Base-by-base conservation (phyloP, 53 echinoderm and acorn worm genomes). In the Pentamera pediparva region DNA sequence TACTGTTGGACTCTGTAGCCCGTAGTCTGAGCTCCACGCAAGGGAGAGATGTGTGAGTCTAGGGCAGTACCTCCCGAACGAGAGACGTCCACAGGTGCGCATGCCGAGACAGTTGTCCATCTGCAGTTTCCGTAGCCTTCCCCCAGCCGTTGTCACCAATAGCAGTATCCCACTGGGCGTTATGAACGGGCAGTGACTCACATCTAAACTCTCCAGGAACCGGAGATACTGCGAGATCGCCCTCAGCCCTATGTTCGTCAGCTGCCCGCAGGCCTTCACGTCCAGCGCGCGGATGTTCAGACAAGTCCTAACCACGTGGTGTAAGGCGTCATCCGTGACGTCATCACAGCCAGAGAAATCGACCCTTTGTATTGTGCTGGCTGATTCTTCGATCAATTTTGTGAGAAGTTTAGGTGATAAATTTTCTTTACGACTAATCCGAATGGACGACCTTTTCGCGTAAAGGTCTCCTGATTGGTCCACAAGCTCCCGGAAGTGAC, bases 161-260 rank as follows among this genome's bases (percentile, higher is more conserved):
- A 85, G 62, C 4, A 80, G 67, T 3, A 90, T 65, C n/a, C 91
- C 91, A 22, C 79, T 47, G 35, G 80, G 58, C 3, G 91, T 90
- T 28, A 90, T 80, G 2, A 65, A 72, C 0, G 86, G 91, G 63
- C 91, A 90, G n/a, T 76, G 51, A 53, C 91, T 90, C 32, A 90
- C 62, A 61, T 90, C 83, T 7, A 90, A 26, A 39, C 77, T 41
- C 59, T 69, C 58, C 33, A 90, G 60, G 0, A 15, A 25, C 36
- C 32, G 43, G 27, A 86, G 58, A 20, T 64, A 9, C 26, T 83
- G 79, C 17, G 85, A 73, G 3, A 90, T 56, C 4, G 86, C 78
- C 32, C 83, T 73, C 10, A 90, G 59, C 9, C 83, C 86, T 20
- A 59, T 65, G 55, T 90, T 90, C 1, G 86, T 86, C 40, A 90